Conservation (phyloP, 2,113 vertebrate genomes). For the Pyxicephalus adspersus region DNA sequence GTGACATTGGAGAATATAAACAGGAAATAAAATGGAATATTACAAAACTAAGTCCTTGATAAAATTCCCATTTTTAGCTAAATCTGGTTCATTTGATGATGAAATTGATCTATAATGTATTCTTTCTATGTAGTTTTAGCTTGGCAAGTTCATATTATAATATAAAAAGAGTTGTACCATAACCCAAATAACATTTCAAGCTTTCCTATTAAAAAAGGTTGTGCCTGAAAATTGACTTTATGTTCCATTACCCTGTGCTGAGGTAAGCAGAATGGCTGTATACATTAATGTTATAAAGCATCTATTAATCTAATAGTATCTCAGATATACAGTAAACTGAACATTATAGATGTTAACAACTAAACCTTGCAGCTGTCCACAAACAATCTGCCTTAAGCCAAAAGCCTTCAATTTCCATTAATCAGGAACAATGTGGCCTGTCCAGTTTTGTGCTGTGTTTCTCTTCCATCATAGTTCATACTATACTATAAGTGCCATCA, state of each 20-base stretch:
- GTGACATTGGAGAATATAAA: too few species aligned
- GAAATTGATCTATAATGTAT: too few species aligned
- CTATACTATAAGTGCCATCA: not conserved
- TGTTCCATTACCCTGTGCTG: not conserved
- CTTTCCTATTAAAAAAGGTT: too few species aligned
- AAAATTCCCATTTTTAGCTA: too few species aligned
- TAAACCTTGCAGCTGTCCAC: not conserved
- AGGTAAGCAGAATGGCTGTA: not conserved
- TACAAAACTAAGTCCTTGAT: too few species aligned
- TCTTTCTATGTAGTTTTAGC: too few species aligned
- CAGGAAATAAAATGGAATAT: too few species aligned
- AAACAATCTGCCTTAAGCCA: constrained; percentile 15
- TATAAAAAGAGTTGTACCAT: too few species aligned
- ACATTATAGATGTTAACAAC: constrained; percentile 12
- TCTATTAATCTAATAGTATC: constrained; percentile 9
- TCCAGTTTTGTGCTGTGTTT: not conserved
- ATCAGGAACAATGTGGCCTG: not conserved
- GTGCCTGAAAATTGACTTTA: too few species aligned
- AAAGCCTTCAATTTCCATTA: not conserved
- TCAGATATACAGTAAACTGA: constrained; percentile 7
- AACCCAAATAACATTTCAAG: too few species aligned
- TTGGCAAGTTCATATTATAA: too few species aligned
- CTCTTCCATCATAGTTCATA: not conserved
- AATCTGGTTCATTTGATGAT: too few species aligned
- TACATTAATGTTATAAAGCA: not conserved